A percentile compares a stretch with the other conserved stretches of the same genome.
Conservation (phyloP, 2,113 vertebrate species). For the Pandion haliaetus region DNA sequence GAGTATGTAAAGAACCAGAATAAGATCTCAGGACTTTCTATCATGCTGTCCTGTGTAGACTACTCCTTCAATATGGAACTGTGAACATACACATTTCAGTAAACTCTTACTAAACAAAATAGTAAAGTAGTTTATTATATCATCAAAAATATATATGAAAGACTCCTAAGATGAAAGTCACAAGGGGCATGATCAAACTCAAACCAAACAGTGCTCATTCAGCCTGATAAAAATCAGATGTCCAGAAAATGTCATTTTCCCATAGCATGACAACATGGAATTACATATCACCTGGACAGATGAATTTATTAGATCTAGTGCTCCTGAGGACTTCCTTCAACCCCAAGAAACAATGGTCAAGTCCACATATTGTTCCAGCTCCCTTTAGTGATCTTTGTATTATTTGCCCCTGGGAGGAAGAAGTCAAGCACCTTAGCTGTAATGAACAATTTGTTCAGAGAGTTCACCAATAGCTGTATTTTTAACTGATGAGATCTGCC, state of each 20-base stretch:
- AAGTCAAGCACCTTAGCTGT: background rate
- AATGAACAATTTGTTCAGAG: background rate
- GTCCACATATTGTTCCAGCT: background rate
- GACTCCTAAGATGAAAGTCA: background rate
- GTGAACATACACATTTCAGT: background rate
- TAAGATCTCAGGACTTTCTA: background rate
- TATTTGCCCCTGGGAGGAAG: background rate
- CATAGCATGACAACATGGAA: background rate
- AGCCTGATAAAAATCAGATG: background rate
- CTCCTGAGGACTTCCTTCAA: background rate
- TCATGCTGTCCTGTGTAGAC: background rate
- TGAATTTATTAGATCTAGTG: background rate
- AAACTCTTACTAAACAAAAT: background rate
- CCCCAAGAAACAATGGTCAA: background rate
- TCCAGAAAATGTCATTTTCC: background rate
- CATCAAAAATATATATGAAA: background rate
- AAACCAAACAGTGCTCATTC: background rate
- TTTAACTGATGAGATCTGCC: conserved; percentile 14
- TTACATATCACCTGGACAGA: background rate
- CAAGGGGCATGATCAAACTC: background rate
- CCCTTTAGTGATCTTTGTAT: background rate
- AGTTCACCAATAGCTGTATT: conserved; percentile 19
- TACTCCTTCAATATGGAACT: background rate
- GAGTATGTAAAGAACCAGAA: background rate
- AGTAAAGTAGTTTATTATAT: background rate